Conservation (phyloP, 2,797 vertebrate species). For the Anguilla marmorata region DNA sequence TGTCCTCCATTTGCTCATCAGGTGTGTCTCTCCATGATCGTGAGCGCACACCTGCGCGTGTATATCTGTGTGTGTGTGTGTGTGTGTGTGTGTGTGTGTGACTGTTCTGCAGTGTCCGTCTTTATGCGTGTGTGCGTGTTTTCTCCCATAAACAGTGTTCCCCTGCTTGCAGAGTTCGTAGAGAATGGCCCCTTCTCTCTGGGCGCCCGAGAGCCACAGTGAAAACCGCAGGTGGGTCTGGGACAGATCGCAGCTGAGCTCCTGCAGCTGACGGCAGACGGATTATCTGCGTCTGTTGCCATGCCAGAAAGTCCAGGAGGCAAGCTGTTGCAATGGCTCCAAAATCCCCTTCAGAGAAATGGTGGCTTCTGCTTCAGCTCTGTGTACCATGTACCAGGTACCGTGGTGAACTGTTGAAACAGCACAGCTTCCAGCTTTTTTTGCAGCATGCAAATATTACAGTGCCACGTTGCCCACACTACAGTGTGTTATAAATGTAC, state of each 20-base stretch:
- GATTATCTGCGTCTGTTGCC: neutral
- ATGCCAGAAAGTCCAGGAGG: neutral
- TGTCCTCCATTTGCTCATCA: neutral
- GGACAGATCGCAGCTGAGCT: neutral
- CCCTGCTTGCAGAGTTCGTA: too few species aligned
- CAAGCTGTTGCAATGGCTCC: neutral
- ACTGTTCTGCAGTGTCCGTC: neutral
- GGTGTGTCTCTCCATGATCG: neutral
- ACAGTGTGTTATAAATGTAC: too few species aligned
- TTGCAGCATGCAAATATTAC: too few species aligned
- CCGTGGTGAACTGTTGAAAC: neutral
- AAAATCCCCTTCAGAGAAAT: neutral
- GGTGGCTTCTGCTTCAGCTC: neutral
- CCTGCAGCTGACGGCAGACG: neutral
- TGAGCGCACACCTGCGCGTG: neutral
- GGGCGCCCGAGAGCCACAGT: neutral
- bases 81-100: neutral
- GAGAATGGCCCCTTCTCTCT: too few species aligned
- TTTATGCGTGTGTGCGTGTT: too few species aligned
- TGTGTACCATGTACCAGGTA: neutral
- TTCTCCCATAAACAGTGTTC: too few species aligned
- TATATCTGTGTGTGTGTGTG: neutral
- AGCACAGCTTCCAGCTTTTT: neutral
- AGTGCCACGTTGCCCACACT: too few species aligned
- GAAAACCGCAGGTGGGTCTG: neutral